Evolutionary conservation across 1,140 invertebrate species (phyloP), one percentile per base, ranked within the genome.

Genomic region (Liolophura sinensis): DNA sequence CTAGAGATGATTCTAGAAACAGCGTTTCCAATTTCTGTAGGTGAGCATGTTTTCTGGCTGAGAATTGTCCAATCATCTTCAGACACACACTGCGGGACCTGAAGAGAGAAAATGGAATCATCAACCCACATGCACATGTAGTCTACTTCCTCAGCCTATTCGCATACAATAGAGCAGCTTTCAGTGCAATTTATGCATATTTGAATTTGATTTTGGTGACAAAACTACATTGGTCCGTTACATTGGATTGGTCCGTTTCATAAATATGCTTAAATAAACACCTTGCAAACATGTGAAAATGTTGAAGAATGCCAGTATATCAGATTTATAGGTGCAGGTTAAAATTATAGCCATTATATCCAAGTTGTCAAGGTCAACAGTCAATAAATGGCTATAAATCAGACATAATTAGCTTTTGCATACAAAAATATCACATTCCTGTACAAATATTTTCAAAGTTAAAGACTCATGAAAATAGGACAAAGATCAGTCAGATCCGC

Each of bases 81-180:
- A 16, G 65, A 66, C 20, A 83, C 80, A 20, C 77, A 75, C n/a
- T 74, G 77, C 16, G 81, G 82, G 25, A 74, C 55, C 74, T 81
- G 73, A n/a, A 65, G 48, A 47, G 49, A 57, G 12, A 31, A 63
- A 54, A 27, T 5, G 57, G 3, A 1, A 67, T 18, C 16, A 31
- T 15, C 40, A 63, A n/a, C 15, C 60, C n/a, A 56, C 40, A 51
- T 58, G 25, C 18, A 50, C 24, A 40, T 27, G 25, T 1, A 20
- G 1, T 6, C 16, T 24, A 14, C 22, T n/a, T 20, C 47, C 58
- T 31, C 9, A 51, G 22, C 16, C 25, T 31, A 62, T 51, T 40
- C 12, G 1, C 1, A 62, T 1, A n/a, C n/a, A n/a, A n/a, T n/a
- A n/a, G n/a, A n/a, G n/a, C n/a, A n/a, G n/a, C n/a, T n/a, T n/a